Base-by-base conservation (phyloP, 2,888 invertebrate genomes). In the Gibbula magus region DNA sequence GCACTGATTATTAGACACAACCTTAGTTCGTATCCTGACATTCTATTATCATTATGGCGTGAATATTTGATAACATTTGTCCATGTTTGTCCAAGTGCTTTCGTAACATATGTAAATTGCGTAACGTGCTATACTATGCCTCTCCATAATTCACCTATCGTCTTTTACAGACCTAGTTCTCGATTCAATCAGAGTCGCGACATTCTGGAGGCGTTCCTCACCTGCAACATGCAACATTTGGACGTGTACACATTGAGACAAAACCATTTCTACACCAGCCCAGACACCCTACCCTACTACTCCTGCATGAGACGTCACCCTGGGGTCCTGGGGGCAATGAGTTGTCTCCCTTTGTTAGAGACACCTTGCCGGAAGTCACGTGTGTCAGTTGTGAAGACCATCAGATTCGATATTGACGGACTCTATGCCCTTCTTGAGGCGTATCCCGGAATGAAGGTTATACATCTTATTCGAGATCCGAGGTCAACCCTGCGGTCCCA, bases 401-500 rank as follows among this genome's bases (percentile, higher is more conserved):
- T 79, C 54, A 39, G 74, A 10, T 45, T 35, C 25, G n/a, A 22
- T 7, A 79, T 79, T 54, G 7, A 16, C 4, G 25, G 22, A 29
- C 54, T 53, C 5, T 32, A 10, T 39, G 18, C 32, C 39, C 73
- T 79, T 10, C 18, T 79, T 8, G 16, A 54, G 13, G 18, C n/a
- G 18, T 7, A 54, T 52, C 54, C 54, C 20, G 39, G 74, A 13
- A 29, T 79, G 18, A 79, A 79, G 56, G 22, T 79, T 10, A 18
- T 79, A 18, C 79, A 79, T 45, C 32, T 74, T 10, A 52, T 79
- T 10, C 53, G 79, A 18, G 79, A 79, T 22, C 79, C 79, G 16
- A 39, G 79, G 32, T 54, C 73, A 13, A 79, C 39, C 0, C 7
- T 70, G 18, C 29, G 39, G 8, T 79, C 79, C 10, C 70, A 67